Evolutionary conservation across 1,140 invertebrate species (phyloP).

Genomic region (Sminthurinus signatus): DNA sequence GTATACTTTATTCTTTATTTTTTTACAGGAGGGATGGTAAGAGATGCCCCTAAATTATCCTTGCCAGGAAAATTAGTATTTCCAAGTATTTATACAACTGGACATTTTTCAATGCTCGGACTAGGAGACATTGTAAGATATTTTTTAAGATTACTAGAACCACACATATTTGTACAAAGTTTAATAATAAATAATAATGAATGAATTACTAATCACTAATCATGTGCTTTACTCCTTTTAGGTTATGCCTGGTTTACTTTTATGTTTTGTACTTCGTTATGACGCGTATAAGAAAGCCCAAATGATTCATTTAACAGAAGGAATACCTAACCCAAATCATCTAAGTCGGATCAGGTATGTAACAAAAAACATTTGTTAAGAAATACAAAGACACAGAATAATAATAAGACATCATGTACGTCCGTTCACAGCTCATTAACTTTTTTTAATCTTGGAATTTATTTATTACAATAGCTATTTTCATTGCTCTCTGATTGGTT

Average conservation of each 20-base stretch:
- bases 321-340: conserved; percentile 67
- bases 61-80: conserved; percentile 95
- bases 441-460: too few species aligned
- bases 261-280: conserved; percentile 92
- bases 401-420: too few species aligned
- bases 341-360: conserved; percentile 58
- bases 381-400: too few species aligned
- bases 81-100: conserved; percentile 88
- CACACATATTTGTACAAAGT: too few species aligned
- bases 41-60: conserved; percentile 74
- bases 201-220: too few species aligned
- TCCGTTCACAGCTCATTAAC: too few species aligned
- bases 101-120: conserved; percentile 83
- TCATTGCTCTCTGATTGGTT: conserved; percentile 96
- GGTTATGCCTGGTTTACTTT: conserved; percentile 88
- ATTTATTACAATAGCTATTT: too few species aligned
- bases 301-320: conserved; percentile 61
- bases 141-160: too few species aligned
- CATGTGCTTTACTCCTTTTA: conserved; percentile 38
- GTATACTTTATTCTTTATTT: too few species aligned
- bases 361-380: conserved; percentile 19
- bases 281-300: conserved; percentile 94
- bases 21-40: conserved; percentile 73
- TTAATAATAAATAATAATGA: too few species aligned
- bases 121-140: conserved; percentile 9